These are phyloP conservation scores for Gymnoscelis rufifasciata DNA, from an alignment of 2,888 invertebrate species.

Conservation along the genomic window DNA sequence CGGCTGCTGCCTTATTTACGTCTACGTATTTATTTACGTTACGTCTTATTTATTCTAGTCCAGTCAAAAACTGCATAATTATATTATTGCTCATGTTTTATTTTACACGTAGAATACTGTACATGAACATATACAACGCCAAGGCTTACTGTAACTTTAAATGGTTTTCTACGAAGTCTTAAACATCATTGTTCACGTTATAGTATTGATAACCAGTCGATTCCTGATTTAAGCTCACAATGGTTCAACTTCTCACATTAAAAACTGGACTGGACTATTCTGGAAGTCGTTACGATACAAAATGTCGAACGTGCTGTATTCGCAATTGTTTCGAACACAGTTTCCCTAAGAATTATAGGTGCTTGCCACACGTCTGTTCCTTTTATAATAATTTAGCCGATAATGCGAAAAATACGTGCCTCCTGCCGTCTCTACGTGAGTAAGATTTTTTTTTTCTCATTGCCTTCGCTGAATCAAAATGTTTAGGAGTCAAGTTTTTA, in stretches of 20 bases:
- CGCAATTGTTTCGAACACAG: constrained; percentile 47
- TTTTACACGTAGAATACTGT: too few species aligned
- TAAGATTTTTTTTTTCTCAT: constrained; percentile 59
- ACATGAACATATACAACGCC: too few species aligned
- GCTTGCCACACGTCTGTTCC: constrained; percentile 63
- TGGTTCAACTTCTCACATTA: constrained; percentile 27
- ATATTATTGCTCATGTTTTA: too few species aligned
- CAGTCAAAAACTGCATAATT: too few species aligned
- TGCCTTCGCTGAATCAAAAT: constrained; percentile 65
- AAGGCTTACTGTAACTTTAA: too few species aligned
- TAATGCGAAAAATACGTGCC: constrained; percentile 77
- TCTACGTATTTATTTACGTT: too few species aligned
- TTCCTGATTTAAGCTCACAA: constrained; percentile 23
- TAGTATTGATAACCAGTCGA: constrained; percentile 19
- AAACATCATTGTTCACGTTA: constrained; percentile 9
- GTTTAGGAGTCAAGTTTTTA: constrained; percentile 28
- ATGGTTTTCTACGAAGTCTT: too few species aligned
- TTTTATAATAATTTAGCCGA: constrained; percentile 74
- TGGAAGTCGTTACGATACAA: constrained; percentile 32
- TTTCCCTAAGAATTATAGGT: constrained; percentile 48
- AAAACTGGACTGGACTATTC: constrained; percentile 32
- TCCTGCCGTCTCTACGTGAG: constrained; percentile 62
- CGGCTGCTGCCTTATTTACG: too few species aligned
- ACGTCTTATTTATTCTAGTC: too few species aligned
- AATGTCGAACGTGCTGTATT: constrained; percentile 46